Evolutionary conservation across 2,113 vertebrate species (phyloP).

Genomic region (Plestiodon gilberti): DNA sequence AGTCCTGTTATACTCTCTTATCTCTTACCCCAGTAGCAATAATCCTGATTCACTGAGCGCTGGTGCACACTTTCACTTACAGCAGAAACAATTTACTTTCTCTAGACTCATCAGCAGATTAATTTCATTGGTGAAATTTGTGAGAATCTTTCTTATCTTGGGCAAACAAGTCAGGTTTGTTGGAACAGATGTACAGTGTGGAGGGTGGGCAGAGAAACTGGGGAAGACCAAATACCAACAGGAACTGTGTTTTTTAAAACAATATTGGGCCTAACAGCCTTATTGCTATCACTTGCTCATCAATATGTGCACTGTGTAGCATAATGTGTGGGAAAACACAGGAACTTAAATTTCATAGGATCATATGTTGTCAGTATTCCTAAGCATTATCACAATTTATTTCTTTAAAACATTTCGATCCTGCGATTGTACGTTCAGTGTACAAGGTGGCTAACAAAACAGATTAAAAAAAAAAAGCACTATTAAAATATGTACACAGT

Average conservation of each 20-base stretch:
- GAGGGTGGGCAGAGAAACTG: background rate
- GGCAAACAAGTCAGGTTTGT: background rate
- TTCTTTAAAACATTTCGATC: no score
- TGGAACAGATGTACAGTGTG: background rate
- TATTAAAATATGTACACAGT: no score
- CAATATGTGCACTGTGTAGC: background rate
- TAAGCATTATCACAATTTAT: no score
- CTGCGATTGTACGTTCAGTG: no score
- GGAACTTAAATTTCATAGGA: background rate
- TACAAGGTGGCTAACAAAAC: no score
- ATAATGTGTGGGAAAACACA: no score
- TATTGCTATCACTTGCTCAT: background rate
- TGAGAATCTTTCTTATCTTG: constrained; percentile 5
- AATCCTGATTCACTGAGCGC: constrained; percentile 16
- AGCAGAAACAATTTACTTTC: background rate
- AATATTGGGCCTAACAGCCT: background rate
- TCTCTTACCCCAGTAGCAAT: constrained; percentile 10
- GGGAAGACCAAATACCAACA: background rate
- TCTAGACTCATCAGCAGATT: background rate
- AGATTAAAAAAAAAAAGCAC: no score
- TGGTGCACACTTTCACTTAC: background rate
- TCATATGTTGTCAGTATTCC: no score
- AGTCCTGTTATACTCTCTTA: background rate
- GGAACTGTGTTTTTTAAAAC: background rate
- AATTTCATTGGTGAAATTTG: background rate